Conservation (phyloP, 2,797 vertebrate genomes). For the Botia almorhae region DNA sequence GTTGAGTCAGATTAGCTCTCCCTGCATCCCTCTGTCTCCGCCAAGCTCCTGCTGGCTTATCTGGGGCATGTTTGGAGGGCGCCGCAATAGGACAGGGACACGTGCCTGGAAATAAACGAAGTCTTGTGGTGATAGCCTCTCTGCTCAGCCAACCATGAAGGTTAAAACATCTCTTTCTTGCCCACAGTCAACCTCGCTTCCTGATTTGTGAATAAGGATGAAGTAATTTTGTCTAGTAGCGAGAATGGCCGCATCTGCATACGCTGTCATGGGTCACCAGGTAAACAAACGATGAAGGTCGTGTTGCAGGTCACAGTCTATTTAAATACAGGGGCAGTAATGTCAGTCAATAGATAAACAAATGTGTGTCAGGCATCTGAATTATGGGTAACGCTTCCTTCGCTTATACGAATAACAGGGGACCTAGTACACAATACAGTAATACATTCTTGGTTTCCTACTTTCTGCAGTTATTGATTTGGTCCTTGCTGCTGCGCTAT, state of each 20-base stretch:
- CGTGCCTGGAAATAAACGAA: conserved; percentile 41
- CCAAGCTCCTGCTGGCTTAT: conserved; percentile 46
- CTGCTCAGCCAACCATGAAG: conserved; percentile 49
- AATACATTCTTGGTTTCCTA: not conserved
- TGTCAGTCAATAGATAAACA: conserved; percentile 6
- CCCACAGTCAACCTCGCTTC: conserved; percentile 29
- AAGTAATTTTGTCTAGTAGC: not conserved
- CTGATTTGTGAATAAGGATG: conserved; percentile 34
- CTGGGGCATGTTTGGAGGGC: conserved; percentile 40
- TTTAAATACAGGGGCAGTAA: conserved; percentile 13
- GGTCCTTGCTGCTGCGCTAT: not conserved
- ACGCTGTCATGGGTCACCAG: conserved; percentile 36
- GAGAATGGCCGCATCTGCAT: not conserved
- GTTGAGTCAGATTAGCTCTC: conserved; percentile 37
- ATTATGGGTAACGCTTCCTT: not conserved
- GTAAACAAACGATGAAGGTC: conserved; percentile 25
- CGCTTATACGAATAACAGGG: not conserved
- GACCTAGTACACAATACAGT: not conserved
- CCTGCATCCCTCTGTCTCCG: conserved; percentile 7
- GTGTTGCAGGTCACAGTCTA: not conserved
- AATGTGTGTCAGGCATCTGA: conserved; percentile 2
- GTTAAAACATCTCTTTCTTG: conserved; percentile 44
- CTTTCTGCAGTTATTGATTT: conserved; percentile 23
- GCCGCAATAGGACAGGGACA: conserved; percentile 42
- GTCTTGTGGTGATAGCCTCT: conserved; percentile 36